Base-by-base conservation (phyloP, 2,888 invertebrate species). In the Smittia sp. region DNA sequence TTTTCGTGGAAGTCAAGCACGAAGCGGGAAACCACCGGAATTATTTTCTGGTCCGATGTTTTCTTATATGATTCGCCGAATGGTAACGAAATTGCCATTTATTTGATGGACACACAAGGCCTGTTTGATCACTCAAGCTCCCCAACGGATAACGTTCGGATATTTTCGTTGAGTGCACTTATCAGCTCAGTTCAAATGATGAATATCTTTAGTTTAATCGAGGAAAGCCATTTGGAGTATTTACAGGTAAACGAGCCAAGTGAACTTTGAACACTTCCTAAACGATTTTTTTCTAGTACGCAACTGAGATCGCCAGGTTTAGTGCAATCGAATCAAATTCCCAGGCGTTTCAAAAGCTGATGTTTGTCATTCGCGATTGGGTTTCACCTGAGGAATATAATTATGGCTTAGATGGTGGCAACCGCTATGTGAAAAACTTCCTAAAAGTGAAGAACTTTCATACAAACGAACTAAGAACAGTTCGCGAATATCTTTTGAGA, bases 61-160 rank as follows among this genome's bases (percentile, higher is more conserved):
- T 74, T 72, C 41, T 46, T 54, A 2, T 22, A 63, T 13, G 66
- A 69, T n/a, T 9, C 67, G 54, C 18, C 32, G 62, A 67, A 39
- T 46, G 74, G 74, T 3, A 70, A 72, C 9, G 58, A 41, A 25
- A 52, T 74, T 13, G 72, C 69, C 2, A 67, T 74, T 27, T 73
- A 67, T 46, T 32, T 74, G 22, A 58, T 74, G 39, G 74, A 74
- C n/a, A 74, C 72, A 1, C 74, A 74, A 66, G 74, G 74, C 13
- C 39, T 67, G 9, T 74, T 74, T 20, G 74, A 74, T 62, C 72
- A 73, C n/a, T 41, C 46, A 1, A 73, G 69, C 1, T 38, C 72
- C 3, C 46, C 73, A 13, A 72, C 72, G n/a, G 74, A 74, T 62
- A 72, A 73, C 27, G 41, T 74, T 22, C 54, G 72, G 11, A 72